Conservation (phyloP, 2,797 vertebrate genomes). For the Gephyroberyx darwinii region DNA sequence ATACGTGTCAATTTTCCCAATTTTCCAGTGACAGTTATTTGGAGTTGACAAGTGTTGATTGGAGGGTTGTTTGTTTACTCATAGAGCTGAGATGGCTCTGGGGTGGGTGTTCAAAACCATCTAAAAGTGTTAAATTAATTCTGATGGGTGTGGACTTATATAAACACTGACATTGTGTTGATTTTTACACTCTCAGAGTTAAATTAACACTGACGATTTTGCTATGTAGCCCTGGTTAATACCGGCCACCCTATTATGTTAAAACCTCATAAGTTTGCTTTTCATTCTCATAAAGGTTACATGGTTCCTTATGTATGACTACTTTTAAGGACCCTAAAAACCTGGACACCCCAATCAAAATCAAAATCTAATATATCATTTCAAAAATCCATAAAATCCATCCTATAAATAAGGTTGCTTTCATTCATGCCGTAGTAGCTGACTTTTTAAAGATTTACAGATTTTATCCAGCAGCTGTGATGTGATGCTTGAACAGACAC, state of each 20-base stretch:
- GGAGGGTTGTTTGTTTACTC: too few species aligned
- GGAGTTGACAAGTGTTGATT: too few species aligned
- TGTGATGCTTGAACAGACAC: slow-evolving; percentile 14
- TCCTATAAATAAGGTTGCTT: slow-evolving; percentile 53
- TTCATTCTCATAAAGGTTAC: slow-evolving; percentile 14
- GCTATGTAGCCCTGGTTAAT: too few species aligned
- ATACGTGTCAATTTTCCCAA: too few species aligned
- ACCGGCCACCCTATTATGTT: not conserved
- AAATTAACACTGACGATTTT: too few species aligned
- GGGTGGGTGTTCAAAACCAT: too few species aligned
- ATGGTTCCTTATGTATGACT: slow-evolving; percentile 23
- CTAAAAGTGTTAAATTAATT: too few species aligned
- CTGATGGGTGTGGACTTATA: too few species aligned
- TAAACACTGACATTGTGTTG: too few species aligned
- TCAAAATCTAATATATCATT: slow-evolving; percentile 58
- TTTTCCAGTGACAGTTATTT: too few species aligned
- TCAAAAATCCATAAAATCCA: slow-evolving; percentile 54
- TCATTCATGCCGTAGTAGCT: slow-evolving; percentile 36
- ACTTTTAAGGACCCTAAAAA: slow-evolving; percentile 24
- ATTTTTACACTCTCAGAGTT: too few species aligned
- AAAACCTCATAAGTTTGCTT: slow-evolving; percentile 9
- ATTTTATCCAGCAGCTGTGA: slow-evolving; percentile 28
- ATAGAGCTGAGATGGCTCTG: too few species aligned
- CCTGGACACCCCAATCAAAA: slow-evolving; percentile 9
- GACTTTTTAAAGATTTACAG: slow-evolving; percentile 53